phyloP scores from a whole-genome alignment of 2,113 vertebrate species.

The Oreochromis aureus region DNA sequence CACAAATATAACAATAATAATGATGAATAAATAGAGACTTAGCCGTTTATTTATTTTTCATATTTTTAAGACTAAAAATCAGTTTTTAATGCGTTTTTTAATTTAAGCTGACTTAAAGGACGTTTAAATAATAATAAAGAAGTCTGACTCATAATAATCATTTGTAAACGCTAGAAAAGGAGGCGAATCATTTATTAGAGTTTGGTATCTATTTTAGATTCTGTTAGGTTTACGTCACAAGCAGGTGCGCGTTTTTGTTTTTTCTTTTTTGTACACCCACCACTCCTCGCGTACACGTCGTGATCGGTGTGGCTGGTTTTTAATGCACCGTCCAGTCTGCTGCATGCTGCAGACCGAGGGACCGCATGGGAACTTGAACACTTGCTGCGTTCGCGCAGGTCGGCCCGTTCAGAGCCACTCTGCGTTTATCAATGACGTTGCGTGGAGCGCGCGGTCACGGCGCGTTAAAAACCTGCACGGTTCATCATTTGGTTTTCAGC shows the following conservation, averaged over 20 bases:
- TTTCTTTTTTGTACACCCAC: background rate
- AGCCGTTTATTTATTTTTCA: background rate
- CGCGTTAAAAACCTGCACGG: conserved; percentile 51
- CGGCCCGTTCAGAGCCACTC: conserved; percentile 24
- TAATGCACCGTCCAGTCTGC: background rate
- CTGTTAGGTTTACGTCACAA: background rate
- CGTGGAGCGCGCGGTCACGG: conserved; percentile 61
- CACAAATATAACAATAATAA: background rate
- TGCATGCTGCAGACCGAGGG: conserved; percentile 49
- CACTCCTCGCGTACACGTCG: background rate
- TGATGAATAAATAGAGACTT: background rate
- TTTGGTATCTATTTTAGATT: background rate
- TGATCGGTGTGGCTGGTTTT: background rate
- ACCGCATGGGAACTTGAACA: conserved; percentile 59
- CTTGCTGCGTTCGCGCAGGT: conserved; percentile 46
- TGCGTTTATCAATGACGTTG: conserved; percentile 44
- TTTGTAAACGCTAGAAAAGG: rapidly evolving
- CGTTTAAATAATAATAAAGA: background rate
- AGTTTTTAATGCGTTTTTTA: background rate
- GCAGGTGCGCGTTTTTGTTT: background rate
- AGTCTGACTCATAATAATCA: background rate
- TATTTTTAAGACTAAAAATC: background rate
- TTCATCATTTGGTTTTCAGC: conserved; percentile 20
- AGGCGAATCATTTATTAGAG: background rate
- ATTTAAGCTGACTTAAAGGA: rapidly evolving